A percentile compares a stretch with the other conserved stretches of the same genome.
These are phyloP conservation scores for Drosophila pachea DNA, from an alignment of 1,140 invertebrate species.

Conservation along the genomic window DNA sequence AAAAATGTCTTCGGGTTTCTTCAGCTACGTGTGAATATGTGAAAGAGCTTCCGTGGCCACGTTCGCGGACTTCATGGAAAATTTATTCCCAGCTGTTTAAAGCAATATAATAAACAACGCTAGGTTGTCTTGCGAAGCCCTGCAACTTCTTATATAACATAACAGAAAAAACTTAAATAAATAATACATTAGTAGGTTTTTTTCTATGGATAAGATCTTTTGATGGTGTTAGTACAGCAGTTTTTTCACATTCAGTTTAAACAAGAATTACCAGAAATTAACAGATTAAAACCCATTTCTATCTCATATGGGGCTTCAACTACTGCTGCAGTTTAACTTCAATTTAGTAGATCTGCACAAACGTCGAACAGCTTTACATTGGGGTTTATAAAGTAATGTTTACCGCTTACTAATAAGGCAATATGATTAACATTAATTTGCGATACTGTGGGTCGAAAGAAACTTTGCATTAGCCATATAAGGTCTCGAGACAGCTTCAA, in stretches of 20 bases:
- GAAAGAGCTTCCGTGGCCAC: slow-evolving; percentile 60
- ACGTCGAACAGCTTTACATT: slow-evolving; percentile 28
- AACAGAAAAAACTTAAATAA: slow-evolving; percentile 1
- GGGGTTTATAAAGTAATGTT: not conserved
- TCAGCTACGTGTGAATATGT: slow-evolving; percentile 56
- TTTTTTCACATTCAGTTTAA: too few species aligned
- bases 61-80: slow-evolving; percentile 63
- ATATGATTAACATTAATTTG: slow-evolving; percentile 38
- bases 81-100: slow-evolving; percentile 42
- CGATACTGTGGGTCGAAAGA: slow-evolving; percentile 30
- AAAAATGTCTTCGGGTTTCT: slow-evolving; percentile 69
- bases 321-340: too few species aligned
- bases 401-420: slow-evolving; percentile 30
- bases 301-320: too few species aligned
- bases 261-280: too few species aligned
- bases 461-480: slow-evolving; percentile 31
- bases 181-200: slow-evolving; percentile 22
- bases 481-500: slow-evolving; percentile 23
- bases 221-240: too few species aligned
- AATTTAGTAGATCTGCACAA: not conserved
- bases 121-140: slow-evolving; percentile 7
- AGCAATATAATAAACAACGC: slow-evolving; percentile 34
- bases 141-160: slow-evolving; percentile 36
- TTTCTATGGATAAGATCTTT: slow-evolving; percentile 9
- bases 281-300: too few species aligned